Percentiles rank a stretch among this genome's conserved stretches.
These are phyloP conservation scores for Gadus chalcogrammus DNA, from an alignment of 2,113 vertebrate species.

Conservation along the genomic window DNA sequence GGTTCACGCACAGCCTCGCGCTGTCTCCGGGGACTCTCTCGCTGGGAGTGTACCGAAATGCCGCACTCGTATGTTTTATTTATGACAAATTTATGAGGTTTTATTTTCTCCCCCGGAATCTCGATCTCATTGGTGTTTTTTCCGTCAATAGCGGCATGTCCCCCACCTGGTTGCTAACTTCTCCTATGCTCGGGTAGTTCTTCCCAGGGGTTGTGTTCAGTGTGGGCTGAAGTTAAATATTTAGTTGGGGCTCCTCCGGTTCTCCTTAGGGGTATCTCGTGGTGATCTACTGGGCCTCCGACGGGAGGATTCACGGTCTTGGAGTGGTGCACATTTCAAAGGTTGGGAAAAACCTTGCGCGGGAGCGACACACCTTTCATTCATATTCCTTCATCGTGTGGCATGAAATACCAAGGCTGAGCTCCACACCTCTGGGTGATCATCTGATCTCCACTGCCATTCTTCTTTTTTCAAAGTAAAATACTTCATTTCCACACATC, in stretches of 20 bases:
- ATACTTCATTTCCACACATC: no score
- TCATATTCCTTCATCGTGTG: background rate
- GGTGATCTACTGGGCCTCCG: slow-evolving; percentile 31
- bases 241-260: slow-evolving; percentile 42
- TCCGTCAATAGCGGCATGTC: slow-evolving; percentile 45
- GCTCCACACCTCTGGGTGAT: no score
- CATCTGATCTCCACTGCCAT: no score
- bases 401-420: no score
- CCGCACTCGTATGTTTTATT: slow-evolving; percentile 72
- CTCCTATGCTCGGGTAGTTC: slow-evolving; percentile 56
- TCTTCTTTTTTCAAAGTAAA: no score
- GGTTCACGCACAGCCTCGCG: slow-evolving; percentile 66
- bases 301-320: slow-evolving; percentile 21
- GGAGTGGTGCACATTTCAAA: background rate
- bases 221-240: slow-evolving; percentile 62
- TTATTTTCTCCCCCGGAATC: slow-evolving; percentile 61
- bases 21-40: slow-evolving; percentile 59
- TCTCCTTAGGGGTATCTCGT: slow-evolving; percentile 13
- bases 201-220: slow-evolving; percentile 64
- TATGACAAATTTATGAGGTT: slow-evolving; percentile 70
- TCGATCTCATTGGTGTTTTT: slow-evolving; percentile 52
- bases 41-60: slow-evolving; percentile 64
- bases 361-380: background rate
- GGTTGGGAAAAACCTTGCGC: background rate
- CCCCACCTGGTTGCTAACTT: slow-evolving; percentile 51